Percentiles rank a stretch among this genome's conserved stretches.
Conservation (phyloP, 2,888 invertebrate species). For the Tenodera sinensis region DNA sequence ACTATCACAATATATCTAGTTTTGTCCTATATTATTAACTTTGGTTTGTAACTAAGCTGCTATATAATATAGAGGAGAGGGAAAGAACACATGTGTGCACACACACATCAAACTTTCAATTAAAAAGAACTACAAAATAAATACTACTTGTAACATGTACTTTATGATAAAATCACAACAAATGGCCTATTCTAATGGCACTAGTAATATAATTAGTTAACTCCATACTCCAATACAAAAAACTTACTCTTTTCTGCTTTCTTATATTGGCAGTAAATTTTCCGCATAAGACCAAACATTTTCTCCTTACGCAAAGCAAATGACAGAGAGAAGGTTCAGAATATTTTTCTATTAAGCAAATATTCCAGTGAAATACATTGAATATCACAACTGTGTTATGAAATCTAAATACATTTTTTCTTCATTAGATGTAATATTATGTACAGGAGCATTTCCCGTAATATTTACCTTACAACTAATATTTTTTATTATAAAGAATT, state of each 20-base stretch:
- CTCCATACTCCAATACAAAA: neutral
- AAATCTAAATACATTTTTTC: neutral
- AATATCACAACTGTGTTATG: neutral
- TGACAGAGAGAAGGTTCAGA: constrained; percentile 20
- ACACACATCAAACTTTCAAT: neutral
- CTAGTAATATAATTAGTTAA: neutral
- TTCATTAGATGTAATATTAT: neutral
- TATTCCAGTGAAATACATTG: neutral
- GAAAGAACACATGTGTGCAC: neutral
- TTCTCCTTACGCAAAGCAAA: constrained; percentile 35
- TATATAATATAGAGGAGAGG: neutral
- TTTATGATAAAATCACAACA: neutral
- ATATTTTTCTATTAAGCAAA: neutral
- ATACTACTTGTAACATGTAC: neutral
- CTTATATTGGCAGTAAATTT: constrained; percentile 40
- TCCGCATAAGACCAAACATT: constrained; percentile 38
- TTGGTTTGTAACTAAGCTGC: neutral
- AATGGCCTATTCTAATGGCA: neutral
- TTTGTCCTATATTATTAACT: neutral
- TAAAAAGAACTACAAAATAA: neutral
- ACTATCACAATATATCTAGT: neutral
- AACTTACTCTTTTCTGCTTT: constrained; percentile 41
- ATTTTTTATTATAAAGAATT: neutral
- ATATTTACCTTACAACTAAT: neutral
- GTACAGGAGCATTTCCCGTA: neutral